phyloP scores from a whole-genome alignment of 2,113 vertebrate species.

The Podarcis cretensis region DNA sequence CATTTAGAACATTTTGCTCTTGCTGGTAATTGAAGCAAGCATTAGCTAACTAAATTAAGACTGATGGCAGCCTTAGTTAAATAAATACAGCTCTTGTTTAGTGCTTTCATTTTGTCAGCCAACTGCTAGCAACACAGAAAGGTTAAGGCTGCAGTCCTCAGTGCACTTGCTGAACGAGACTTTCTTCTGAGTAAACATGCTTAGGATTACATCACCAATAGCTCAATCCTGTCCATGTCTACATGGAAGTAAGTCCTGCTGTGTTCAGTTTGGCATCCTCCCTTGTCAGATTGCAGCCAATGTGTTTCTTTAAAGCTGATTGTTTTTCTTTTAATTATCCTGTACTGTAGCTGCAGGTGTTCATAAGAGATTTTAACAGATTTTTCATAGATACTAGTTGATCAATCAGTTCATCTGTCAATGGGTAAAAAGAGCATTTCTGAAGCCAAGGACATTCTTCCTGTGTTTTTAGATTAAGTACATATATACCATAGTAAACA shows the following conservation, averaged over 20 bases:
- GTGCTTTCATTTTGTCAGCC: constrained; percentile 14
- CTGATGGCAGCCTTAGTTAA: not conserved
- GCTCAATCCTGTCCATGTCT: not conserved
- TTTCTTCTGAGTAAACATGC: not conserved
- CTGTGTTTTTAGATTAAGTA: not conserved
- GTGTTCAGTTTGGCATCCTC: not conserved
- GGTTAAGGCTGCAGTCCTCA: not conserved
- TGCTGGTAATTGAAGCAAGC: constrained; percentile 19
- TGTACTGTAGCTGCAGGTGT: not conserved
- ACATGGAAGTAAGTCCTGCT: no score
- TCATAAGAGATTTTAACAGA: not conserved
- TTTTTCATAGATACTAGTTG: not conserved
- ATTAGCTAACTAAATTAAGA: not conserved
- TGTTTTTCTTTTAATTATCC: not conserved
- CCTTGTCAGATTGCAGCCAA: not conserved
- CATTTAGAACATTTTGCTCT: constrained; percentile 3
- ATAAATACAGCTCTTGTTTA: not conserved
- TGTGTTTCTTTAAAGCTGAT: not conserved
- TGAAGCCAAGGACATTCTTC: not conserved
- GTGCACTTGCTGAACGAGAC: not conserved
- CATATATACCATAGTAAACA: not conserved
- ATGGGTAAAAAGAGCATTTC: not conserved
- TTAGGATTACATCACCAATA: not conserved
- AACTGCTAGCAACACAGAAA: not conserved
- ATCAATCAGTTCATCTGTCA: not conserved